Evolutionary conservation across 2,888 invertebrate genomes (phyloP), one percentile per base, ranked within the genome.

Genomic region (Meandrusa payeni): DNA sequence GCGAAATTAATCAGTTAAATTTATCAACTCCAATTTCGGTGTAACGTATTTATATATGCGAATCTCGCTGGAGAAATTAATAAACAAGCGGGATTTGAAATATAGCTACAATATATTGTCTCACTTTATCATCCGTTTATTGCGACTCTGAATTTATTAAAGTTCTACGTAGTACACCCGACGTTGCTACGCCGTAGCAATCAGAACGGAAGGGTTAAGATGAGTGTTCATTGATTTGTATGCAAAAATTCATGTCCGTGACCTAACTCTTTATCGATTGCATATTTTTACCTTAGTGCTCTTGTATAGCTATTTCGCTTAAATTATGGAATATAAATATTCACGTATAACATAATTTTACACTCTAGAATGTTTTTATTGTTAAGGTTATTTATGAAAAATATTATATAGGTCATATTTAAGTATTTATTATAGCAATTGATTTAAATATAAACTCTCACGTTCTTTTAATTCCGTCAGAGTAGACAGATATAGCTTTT

Each of bases 221-320:
- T 34, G 28, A 36, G 29, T 41, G 28, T 17, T 23, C 19, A 24
- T 29, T 42, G 29, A 42, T 42, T 36, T 36, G 6, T 42, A 42
- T 33, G 32, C 41, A 41, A 22, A 41, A 41, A 37, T 36, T 36
- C 36, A 42, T 24, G 36, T 31, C 29, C 36, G 24, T 42, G 42
- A 36, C 29, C 36, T 24, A 36, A 42, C 28, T 19, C 36, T 42
- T 29, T 10, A 29, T 36, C 17, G 29, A 36, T 29, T 36, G 36
- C 23, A 42, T 42, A 36, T 36, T 29, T 28, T 29, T 24, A 36
- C 29, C 24, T 23, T 22, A 26, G 24, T 23, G 19, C 13, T 19
- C 41, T 33, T 20, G 20, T 9, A 12, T 2, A 29, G 15, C 20
- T 17, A 3, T 13, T 27, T 23, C 7, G 15, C 6, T 7, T 5